Evolutionary conservation across 2,797 vertebrate genomes (phyloP), one percentile per base, ranked within the genome.

Genomic region (Peromyscus aztecus): DNA sequence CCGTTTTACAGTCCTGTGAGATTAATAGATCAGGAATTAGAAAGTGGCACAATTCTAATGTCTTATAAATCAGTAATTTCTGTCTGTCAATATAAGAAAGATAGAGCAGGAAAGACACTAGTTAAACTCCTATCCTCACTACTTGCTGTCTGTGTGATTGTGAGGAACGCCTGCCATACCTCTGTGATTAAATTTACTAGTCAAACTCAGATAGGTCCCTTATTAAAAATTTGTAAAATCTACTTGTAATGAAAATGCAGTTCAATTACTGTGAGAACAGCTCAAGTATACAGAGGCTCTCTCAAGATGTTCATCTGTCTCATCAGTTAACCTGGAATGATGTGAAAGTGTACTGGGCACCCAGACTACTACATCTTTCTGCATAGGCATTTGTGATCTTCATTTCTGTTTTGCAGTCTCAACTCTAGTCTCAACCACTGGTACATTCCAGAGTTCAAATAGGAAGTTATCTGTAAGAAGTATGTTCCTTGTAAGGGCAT

Each of bases 11-110:
- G 92, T 92, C 59, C 92, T 95, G 40, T 69, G 57, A 92, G 27
- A 92, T 97, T 75, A 95, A 89, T 90, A 86, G 29, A 89, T 95
- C 0, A 37, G 43, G 24, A 24, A 80, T 95, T 95, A 71, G 61
- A 91, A 97, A 90, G 11, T 52, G 75, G 24, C 46, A 85, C 21
- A 29, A 29, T 92, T 94, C 40, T 93, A 61, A 86, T 95, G 78
- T 97, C 89, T 92, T 89, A 89, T 40, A 94, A 95, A 93, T 95
- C 91, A 52, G 24, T 85, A 59, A 75, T 92, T 92, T 92, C 67
- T 84, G 2, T 85, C 77, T 94, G n/a, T 92, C 80, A 67, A 10
- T 89, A 67, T 89, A 59, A 92, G 94, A 92, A 93, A 73, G 29
- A 67, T 67, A 23, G 40, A 63, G 78, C 65, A 34, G 61, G 52